These are phyloP conservation scores for Pholis gunnellus DNA, from an alignment of 2,113 vertebrate genomes.

Conservation along the genomic window DNA sequence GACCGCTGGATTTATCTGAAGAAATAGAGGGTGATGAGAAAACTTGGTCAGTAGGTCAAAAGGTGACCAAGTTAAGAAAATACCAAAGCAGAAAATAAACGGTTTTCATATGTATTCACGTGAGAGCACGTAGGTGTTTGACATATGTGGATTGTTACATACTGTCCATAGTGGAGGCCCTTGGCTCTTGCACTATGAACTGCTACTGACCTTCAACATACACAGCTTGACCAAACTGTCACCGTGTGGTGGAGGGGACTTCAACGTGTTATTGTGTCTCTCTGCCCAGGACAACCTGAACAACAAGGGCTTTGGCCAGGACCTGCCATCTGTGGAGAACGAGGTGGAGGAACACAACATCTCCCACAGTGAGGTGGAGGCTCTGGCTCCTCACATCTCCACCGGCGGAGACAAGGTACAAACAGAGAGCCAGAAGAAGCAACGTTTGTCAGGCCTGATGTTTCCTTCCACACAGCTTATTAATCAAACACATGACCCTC, in stretches of 20 bases:
- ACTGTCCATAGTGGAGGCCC: not conserved
- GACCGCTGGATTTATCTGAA: not conserved
- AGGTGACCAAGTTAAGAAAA: too few relatives aligned
- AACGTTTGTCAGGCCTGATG: not conserved
- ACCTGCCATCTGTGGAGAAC: constrained; percentile 90
- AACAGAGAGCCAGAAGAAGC: not conserved
- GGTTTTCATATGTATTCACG: too few relatives aligned
- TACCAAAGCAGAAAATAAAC: not conserved
- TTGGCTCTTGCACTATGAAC: not conserved
- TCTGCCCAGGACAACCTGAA: constrained; percentile 84
- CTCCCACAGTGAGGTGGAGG: constrained; percentile 97
- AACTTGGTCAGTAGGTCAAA: not conserved
- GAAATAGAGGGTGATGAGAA: not conserved
- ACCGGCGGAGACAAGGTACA: constrained; percentile 86
- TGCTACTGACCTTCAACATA: not conserved
- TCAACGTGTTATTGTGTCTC: constrained; percentile 10
- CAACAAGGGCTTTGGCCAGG: constrained; percentile 90
- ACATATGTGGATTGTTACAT: not conserved
- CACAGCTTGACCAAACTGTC: not conserved
- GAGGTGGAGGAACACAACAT: constrained; percentile 97
- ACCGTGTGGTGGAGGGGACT: not conserved
- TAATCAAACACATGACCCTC: not conserved
- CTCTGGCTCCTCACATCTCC: constrained; percentile 90
- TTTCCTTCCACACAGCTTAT: not conserved
- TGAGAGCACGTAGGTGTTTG: not conserved